Conservation (phyloP, 2,113 vertebrate genomes). For the Sinosuthora webbiana region DNA sequence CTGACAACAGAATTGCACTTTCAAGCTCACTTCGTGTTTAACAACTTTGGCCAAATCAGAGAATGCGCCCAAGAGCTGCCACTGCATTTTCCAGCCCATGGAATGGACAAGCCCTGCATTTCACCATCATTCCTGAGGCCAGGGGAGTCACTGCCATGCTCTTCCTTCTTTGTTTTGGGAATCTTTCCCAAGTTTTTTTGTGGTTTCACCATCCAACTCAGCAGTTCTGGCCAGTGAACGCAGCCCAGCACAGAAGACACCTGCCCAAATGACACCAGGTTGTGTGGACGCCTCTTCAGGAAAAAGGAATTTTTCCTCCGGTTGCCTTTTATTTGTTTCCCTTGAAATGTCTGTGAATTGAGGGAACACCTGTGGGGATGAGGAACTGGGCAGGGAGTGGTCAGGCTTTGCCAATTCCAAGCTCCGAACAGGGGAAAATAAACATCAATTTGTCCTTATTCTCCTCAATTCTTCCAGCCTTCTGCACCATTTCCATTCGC, state of each 20-base stretch:
- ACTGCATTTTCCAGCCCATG: not conserved
- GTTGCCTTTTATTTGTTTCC: not conserved
- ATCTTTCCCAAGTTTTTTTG: not conserved
- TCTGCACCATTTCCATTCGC: not conserved
- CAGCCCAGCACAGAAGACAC: not conserved
- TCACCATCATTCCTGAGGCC: not conserved
- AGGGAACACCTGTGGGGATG: not conserved
- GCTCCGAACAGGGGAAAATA: not conserved
- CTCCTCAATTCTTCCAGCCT: not conserved
- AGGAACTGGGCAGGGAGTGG: not conserved
- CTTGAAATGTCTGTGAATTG: not conserved
- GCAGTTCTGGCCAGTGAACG: not conserved
- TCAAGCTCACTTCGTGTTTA: not conserved
- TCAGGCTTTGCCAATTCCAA: not conserved
- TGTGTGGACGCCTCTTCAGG: not conserved
- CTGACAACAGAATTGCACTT: not conserved
- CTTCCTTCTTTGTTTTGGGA: not conserved
- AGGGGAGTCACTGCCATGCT: not conserved
- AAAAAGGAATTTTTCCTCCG: not conserved
- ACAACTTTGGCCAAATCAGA: not conserved
- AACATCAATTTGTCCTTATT: not conserved
- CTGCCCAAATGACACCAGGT: not conserved
- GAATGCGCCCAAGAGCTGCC: not conserved
- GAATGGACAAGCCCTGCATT: fast-evolving
- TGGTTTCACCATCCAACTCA: not conserved